Percentiles rank a stretch among this genome's conserved stretches.
These are phyloP conservation scores for Pyrgilauda ruficollis DNA, from an alignment of 2,113 vertebrate genomes.

Conservation along the genomic window DNA sequence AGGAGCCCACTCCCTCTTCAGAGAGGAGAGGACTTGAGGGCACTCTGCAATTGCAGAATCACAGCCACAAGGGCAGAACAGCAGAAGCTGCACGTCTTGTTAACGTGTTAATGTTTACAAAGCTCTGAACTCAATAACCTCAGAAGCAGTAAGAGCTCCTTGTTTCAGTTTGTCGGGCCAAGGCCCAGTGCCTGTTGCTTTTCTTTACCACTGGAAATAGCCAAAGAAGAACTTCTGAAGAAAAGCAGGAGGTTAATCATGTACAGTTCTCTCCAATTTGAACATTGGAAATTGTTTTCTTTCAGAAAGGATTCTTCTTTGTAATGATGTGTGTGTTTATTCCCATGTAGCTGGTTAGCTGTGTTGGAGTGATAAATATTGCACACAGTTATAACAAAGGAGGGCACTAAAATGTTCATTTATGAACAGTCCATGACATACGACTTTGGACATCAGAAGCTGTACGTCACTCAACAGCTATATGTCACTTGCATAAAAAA, in stretches of 20 bases:
- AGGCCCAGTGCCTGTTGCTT: not conserved
- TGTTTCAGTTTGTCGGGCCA: not conserved
- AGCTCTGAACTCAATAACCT: not conserved
- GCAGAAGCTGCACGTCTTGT: not conserved
- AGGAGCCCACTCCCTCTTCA: not conserved
- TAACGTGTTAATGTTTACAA: constrained; percentile 40
- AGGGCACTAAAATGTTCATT: not conserved
- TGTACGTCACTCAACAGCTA: not conserved
- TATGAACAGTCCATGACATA: not conserved
- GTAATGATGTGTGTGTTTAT: not conserved
- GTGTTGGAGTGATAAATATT: not conserved
- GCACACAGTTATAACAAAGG: not conserved
- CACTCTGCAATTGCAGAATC: not conserved
- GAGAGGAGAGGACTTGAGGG: not conserved
- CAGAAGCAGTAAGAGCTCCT: not conserved
- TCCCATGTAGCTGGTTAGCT: not conserved
- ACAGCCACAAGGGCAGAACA: not conserved
- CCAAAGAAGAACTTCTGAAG: not conserved
- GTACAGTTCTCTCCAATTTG: not conserved
- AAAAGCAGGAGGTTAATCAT: not conserved
- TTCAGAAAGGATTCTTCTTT: not conserved
- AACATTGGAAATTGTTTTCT: not conserved
- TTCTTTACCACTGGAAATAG: not conserved
- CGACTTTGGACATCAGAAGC: not conserved
- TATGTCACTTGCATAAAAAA: not conserved